A percentile compares a stretch with the other conserved stretches of the same genome.
Conservation (phyloP, 2,113 vertebrate species). For the Macaca mulatta region DNA sequence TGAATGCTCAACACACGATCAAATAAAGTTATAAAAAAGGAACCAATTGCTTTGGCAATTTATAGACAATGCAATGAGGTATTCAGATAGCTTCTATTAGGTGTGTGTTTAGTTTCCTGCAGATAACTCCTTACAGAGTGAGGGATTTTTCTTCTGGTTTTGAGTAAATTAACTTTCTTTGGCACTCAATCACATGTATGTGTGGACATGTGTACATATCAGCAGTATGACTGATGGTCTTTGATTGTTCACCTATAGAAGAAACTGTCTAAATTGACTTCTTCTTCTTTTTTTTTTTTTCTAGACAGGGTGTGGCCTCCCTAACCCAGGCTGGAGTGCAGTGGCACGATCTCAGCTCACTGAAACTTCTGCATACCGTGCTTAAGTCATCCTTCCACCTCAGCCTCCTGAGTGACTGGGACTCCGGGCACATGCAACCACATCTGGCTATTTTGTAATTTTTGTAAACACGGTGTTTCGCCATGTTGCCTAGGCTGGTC, state of each 20-base stretch:
- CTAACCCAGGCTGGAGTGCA: too few relatives aligned
- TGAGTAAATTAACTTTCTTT: constrained; percentile 27
- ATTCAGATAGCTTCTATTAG: background rate
- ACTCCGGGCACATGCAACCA: too few relatives aligned
- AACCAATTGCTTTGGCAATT: background rate
- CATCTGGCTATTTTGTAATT: too few relatives aligned
- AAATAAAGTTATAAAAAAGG: background rate
- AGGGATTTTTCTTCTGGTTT: background rate
- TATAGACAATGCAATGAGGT: background rate
- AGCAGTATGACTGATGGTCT: background rate
- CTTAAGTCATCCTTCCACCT: too few relatives aligned
- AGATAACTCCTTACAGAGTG: background rate
- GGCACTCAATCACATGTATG: background rate
- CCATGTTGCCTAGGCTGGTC: too few relatives aligned
- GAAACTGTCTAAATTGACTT: background rate
- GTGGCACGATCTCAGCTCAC: too few relatives aligned
- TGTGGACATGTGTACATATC: background rate
- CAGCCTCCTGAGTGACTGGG: too few relatives aligned
- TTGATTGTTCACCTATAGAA: background rate
- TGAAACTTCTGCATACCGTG: too few relatives aligned
- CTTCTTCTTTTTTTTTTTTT: too few relatives aligned
- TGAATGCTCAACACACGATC: background rate
- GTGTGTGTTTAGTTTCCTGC: background rate
- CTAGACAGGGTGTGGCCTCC: too few relatives aligned
- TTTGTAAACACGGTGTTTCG: too few relatives aligned